phyloP scores from a whole-genome alignment of 2,113 vertebrate genomes.

The Butastur rufipennis region DNA sequence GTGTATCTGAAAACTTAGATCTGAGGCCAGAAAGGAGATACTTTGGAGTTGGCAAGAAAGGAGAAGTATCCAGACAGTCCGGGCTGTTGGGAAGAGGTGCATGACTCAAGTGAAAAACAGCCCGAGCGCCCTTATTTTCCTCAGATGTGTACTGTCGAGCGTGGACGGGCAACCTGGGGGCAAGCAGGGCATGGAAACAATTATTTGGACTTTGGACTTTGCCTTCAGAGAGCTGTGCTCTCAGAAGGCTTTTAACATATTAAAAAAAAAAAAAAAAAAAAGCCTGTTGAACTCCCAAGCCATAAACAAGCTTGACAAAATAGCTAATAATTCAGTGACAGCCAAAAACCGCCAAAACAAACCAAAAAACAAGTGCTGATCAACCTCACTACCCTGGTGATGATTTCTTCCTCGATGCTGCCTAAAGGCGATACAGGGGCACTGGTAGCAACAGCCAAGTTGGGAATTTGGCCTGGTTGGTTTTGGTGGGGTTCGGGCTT shows the following conservation, averaged over 20 bases:
- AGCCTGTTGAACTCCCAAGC: background rate
- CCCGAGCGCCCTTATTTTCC: background rate
- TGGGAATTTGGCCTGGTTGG: rapidly evolving
- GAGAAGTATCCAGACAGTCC: background rate
- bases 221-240: background rate
- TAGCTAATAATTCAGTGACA: background rate
- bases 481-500: background rate
- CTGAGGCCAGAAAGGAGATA: background rate
- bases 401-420: background rate
- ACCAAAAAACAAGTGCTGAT: rapidly evolving
- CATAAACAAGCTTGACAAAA: background rate
- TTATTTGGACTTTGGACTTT: background rate
- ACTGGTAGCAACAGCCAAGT: rapidly evolving
- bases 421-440: rapidly evolving
- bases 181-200: background rate
- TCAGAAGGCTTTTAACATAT: background rate
- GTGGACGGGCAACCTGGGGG: background rate
- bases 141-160: rapidly evolving
- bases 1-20: background rate
- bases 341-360: background rate
- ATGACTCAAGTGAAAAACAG: background rate
- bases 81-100: background rate
- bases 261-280: background rate
- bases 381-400: background rate
- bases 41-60: background rate